A percentile compares a stretch with the other conserved stretches of the same genome.
Evolutionary conservation across 2,797 vertebrate species (phyloP).

Genomic region (Hydrolagus colliei): DNA sequence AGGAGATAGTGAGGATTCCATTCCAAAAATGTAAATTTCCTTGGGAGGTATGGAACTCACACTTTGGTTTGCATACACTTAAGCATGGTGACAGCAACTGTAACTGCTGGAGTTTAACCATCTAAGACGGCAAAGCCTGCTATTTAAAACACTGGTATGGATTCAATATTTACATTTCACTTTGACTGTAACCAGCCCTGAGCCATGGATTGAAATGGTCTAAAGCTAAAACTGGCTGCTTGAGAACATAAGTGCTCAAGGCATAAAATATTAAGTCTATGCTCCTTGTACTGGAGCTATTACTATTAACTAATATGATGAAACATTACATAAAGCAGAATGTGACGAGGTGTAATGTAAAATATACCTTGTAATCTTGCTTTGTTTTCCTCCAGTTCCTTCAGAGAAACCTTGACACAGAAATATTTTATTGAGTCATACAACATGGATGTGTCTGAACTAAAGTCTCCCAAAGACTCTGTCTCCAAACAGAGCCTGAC

Average conservation of each 20-base stretch:
- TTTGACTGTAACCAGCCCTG: not conserved
- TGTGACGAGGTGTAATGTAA: not conserved
- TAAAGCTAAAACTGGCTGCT: not conserved
- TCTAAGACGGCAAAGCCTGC: too few relatives aligned
- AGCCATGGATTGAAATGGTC: not conserved
- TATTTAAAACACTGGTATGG: too few relatives aligned
- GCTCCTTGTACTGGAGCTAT: not conserved
- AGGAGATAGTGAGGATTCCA: too few relatives aligned
- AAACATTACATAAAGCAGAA: not conserved
- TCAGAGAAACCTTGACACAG: not conserved
- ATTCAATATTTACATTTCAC: not conserved
- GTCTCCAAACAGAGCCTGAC: not conserved
- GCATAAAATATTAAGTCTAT: constrained; percentile 2
- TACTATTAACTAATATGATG: constrained; percentile 2
- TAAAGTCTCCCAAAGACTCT: not conserved
- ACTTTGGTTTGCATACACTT: too few relatives aligned
- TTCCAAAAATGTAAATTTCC: too few relatives aligned
- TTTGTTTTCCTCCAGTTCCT: not conserved
- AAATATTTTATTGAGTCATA: not conserved
- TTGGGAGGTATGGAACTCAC: too few relatives aligned
- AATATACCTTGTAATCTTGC: not conserved
- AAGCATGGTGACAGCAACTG: too few relatives aligned
- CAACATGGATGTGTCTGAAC: too few relatives aligned
- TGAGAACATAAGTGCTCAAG: not conserved
- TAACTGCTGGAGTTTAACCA: too few relatives aligned